A percentile compares a stretch with the other conserved stretches of the same genome.
phyloP scores from a whole-genome alignment of 2,113 vertebrate genomes.

The Microcebus murinus region DNA sequence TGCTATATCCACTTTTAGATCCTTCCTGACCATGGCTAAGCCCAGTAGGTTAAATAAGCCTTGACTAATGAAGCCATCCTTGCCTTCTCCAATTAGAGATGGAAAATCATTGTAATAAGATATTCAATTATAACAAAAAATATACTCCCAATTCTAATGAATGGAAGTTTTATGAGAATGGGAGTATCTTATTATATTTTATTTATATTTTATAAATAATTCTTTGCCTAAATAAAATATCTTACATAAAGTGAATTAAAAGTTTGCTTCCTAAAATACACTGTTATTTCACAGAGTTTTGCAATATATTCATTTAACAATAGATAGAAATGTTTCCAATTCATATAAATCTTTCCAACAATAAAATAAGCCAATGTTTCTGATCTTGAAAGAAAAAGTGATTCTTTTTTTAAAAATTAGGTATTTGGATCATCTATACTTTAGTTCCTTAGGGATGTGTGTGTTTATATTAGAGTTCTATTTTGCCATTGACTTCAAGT shows the following conservation, averaged over 20 bases:
- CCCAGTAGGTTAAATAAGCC: background rate
- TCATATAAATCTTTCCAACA: background rate
- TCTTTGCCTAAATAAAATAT: background rate
- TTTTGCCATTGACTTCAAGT: background rate
- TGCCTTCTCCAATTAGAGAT: background rate
- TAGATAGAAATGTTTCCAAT: constrained; percentile 5
- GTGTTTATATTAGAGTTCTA: background rate
- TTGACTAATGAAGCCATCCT: background rate
- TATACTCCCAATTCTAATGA: background rate
- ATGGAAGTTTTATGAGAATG: background rate
- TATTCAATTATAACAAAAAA: background rate
- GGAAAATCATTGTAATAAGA: background rate
- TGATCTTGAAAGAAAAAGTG: background rate
- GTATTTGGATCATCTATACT: background rate
- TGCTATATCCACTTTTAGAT: background rate
- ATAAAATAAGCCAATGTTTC: background rate
- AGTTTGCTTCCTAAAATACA: background rate
- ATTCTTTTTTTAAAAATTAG: background rate
- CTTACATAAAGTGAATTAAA: background rate
- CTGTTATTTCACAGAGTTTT: background rate
- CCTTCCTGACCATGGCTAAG: background rate
- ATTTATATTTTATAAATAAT: constrained; percentile 21
- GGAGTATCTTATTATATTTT: too few relatives aligned
- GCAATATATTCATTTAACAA: background rate
- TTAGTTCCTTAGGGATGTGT: background rate